Evolutionary conservation across 2,797 vertebrate genomes (phyloP).

Genomic region (Brotogeris chrysoptera): DNA sequence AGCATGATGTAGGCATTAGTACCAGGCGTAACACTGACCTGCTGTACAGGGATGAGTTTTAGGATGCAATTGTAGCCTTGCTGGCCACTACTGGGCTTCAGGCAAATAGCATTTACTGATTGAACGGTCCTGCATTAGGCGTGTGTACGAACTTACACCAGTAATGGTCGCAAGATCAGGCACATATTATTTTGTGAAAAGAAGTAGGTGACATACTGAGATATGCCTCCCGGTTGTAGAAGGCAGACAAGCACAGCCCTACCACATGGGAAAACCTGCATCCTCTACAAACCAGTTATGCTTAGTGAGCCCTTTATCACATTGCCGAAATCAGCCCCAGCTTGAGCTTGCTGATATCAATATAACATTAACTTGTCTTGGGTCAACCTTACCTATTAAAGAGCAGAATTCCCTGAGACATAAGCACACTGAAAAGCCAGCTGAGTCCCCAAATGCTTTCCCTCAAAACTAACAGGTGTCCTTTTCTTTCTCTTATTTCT

Average conservation of each 20-base stretch:
- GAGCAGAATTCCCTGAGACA: neutral
- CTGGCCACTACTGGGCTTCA: neutral
- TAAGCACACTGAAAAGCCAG: neutral
- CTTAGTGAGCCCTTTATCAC: neutral
- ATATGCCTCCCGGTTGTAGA: neutral
- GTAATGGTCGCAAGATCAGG: neutral
- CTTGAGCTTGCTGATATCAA: neutral
- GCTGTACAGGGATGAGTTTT: neutral
- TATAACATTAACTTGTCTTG: neutral
- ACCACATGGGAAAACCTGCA: neutral
- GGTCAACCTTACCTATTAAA: neutral
- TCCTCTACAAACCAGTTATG: neutral
- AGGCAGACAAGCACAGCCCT: neutral
- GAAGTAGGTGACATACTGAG: neutral
- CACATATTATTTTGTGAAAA: neutral
- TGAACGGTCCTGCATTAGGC: neutral
- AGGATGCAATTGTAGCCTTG: neutral
- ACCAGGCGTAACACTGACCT: accelerated
- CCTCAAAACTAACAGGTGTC: slow-evolving; percentile 13
- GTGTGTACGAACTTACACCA: neutral
- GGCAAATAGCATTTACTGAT: neutral
- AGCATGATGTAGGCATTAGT: accelerated
- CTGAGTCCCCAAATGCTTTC: neutral
- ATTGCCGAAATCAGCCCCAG: slow-evolving; percentile 23
- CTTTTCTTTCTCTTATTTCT: slow-evolving; percentile 32